Evolutionary conservation across 2,797 vertebrate species (phyloP), one percentile per base, ranked within the genome.

Genomic region (Streptopelia turtur): DNA sequence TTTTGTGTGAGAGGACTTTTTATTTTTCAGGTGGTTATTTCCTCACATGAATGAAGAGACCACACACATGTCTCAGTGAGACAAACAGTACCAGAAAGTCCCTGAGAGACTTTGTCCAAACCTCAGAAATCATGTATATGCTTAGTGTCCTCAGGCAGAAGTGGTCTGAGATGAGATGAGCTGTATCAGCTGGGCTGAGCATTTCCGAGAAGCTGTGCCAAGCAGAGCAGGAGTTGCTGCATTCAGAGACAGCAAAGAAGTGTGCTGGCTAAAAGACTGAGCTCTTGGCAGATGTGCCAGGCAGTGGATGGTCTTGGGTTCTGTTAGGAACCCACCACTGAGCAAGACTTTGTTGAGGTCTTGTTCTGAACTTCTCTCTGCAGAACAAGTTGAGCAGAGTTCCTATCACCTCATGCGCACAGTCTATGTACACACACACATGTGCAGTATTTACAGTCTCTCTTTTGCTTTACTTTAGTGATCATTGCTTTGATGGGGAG

Each of bases 71-170:
- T n/a, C 1, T 69, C 43, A 63, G 31, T 24, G 66, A 72, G 47
- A 55, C n/a, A 83, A 27, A 35, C 14, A 76, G 30, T 28, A 47
- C 9, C 13, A 50, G 41, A 47, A 91, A 72, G 24, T 28, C 23
- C 13, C 15, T 25, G 33, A 83, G 43, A 89, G 14, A 31, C 27
- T 90, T 70, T 64, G 10, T 55, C 45, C 41, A 53, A 49, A 66
- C 23, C 9, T 75, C 49, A 92, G 49, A 83, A 88, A 49, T 16
- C 0, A 0, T 1, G 0, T 16, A 28, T 53, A 16, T 9, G 22
- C 23, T 88, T 52, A n/a, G 10, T 1, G 0, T 16, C 13, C 21
- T 87, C 11, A 35, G 28, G 33, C 28, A 91, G 20, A 63, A 61
- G 11, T 3, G 16, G 25, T 10, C 16, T 25, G 33, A 72, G 22